Evolutionary conservation across 2,797 vertebrate genomes (phyloP).

Genomic region (Apogon hyalosoma): DNA sequence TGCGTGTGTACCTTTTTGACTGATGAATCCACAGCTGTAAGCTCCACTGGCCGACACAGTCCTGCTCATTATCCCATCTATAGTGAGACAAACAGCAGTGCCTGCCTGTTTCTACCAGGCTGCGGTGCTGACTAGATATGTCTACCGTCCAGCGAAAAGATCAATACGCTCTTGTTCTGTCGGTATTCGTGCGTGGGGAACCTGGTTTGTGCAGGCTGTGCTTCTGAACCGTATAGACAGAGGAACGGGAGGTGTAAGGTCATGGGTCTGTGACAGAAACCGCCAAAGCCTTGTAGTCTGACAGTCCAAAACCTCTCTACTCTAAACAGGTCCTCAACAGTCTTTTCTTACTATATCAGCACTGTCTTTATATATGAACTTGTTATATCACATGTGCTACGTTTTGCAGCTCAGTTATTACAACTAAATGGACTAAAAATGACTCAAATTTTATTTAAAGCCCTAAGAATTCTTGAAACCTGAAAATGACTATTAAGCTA

Average conservation of each 20-base stretch:
- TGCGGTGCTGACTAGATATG: slow-evolving; percentile 59
- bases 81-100: slow-evolving; percentile 44
- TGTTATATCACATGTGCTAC: no score
- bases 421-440: neutral
- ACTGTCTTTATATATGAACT: no score
- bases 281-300: slow-evolving; percentile 8
- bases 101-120: slow-evolving; percentile 43
- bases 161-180: slow-evolving; percentile 55
- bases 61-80: slow-evolving; percentile 57
- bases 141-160: slow-evolving; percentile 48
- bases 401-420: no score
- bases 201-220: slow-evolving; percentile 7
- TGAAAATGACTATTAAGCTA: neutral
- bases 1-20: slow-evolving; percentile 32
- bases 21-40: slow-evolving; percentile 46
- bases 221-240: slow-evolving; percentile 18
- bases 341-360: neutral
- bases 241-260: slow-evolving; percentile 26
- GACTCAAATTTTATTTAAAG: neutral
- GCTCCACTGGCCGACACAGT: slow-evolving; percentile 39
- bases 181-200: slow-evolving; percentile 34
- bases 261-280: slow-evolving; percentile 10
- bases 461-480: no score
- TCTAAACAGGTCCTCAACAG: neutral
- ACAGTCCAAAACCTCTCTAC: neutral